A percentile compares a stretch with the other conserved stretches of the same genome.
phyloP scores from a whole-genome alignment of 2,113 vertebrate genomes.

The Nyctereutes procyonoides region DNA sequence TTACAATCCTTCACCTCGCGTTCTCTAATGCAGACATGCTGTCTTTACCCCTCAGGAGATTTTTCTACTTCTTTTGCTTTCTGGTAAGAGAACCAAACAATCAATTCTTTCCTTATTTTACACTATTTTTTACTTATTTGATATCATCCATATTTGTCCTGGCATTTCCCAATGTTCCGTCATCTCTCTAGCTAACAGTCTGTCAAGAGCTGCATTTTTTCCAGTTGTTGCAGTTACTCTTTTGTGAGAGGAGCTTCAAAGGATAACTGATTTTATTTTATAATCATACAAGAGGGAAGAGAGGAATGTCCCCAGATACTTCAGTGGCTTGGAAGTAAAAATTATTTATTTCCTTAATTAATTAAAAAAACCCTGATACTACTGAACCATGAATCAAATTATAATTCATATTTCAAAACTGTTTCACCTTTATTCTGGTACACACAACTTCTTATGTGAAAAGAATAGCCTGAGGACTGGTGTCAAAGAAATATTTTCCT shows the following conservation, averaged over 20 bases:
- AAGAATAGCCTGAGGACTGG: not conserved
- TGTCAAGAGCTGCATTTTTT: slow-evolving; percentile 62
- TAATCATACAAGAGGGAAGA: not conserved
- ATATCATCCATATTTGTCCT: slow-evolving; percentile 67
- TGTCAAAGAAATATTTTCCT: not conserved
- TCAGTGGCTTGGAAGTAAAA: slow-evolving; percentile 2
- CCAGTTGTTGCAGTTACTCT: not conserved
- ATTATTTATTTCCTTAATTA: slow-evolving; percentile 14
- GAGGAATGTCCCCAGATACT: not conserved
- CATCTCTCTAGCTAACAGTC: slow-evolving; percentile 53
- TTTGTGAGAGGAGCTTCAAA: not conserved
- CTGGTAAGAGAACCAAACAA: slow-evolving; percentile 69
- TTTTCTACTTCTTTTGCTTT: slow-evolving; percentile 74
- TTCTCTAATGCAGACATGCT: slow-evolving; percentile 64
- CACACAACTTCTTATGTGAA: not conserved
- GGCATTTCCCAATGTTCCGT: not conserved
- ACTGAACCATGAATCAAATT: not conserved
- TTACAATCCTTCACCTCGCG: slow-evolving; percentile 47
- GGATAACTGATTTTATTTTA: not conserved
- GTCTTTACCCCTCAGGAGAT: slow-evolving; percentile 29
- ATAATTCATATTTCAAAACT: not conserved
- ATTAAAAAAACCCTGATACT: not conserved
- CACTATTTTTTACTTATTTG: slow-evolving; percentile 30
- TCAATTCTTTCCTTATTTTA: slow-evolving; percentile 71
- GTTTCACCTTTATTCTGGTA: not conserved